These are phyloP conservation scores for Columbina picui DNA, from an alignment of 2,113 vertebrate species.

Conservation along the genomic window DNA sequence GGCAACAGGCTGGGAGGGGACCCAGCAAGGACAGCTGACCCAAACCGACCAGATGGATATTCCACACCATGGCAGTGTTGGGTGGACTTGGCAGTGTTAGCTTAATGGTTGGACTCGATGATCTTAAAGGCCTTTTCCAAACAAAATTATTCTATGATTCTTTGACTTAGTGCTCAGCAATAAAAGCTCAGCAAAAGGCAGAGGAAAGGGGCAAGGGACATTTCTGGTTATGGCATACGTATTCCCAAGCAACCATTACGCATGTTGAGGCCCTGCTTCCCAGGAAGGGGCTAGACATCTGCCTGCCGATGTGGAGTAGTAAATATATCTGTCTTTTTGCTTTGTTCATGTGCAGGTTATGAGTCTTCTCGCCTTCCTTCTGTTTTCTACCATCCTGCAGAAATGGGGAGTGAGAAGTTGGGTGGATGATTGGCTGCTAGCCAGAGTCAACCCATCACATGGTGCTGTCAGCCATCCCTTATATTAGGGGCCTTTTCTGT, in stretches of 20 bases:
- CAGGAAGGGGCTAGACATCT: neutral
- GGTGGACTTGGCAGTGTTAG: no score
- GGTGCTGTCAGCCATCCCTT: neutral
- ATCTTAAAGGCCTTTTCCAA: no score
- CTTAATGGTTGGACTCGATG: no score
- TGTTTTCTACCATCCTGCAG: neutral
- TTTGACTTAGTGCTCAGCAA: neutral
- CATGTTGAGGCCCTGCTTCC: neutral
- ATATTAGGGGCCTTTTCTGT: neutral
- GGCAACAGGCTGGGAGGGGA: neutral
- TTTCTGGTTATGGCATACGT: neutral
- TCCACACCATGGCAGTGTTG: neutral
- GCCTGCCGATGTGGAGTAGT: rapidly evolving
- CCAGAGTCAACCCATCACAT: neutral
- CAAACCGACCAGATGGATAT: neutral
- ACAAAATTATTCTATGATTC: no score
- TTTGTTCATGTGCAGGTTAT: neutral
- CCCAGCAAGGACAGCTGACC: neutral
- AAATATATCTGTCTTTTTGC: neutral
- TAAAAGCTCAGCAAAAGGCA: neutral
- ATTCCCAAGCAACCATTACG: neutral
- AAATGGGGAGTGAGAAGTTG: neutral
- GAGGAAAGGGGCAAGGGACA: neutral
- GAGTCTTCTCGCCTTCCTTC: neutral
- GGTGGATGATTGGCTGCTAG: neutral